Percentiles rank a stretch among this genome's conserved stretches.
These are phyloP conservation scores for Platycheirus albimanus DNA, from an alignment of 2,888 invertebrate species.

Conservation along the genomic window DNA sequence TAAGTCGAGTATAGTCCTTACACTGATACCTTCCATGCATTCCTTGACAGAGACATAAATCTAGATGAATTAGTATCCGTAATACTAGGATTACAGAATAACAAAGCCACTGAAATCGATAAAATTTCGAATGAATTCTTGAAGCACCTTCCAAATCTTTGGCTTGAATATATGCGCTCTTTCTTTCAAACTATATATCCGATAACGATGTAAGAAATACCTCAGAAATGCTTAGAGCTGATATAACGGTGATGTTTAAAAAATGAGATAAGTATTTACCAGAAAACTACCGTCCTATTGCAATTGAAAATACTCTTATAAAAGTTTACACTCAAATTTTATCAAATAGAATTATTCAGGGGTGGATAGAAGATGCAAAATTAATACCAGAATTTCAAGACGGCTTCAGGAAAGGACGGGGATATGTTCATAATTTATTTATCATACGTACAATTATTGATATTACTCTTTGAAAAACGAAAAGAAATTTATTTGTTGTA, in stretches of 20 bases:
- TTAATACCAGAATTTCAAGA: not conserved
- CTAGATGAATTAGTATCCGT: too few species aligned
- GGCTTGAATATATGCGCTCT: not conserved
- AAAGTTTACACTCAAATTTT: not conserved
- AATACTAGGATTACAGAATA: too few species aligned
- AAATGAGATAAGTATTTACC: not conserved
- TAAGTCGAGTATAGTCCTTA: too few species aligned
- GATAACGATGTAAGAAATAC: not conserved
- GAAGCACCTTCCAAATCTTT: not conserved
- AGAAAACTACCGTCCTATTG: slow-evolving; percentile 9
- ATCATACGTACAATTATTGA: not conserved
- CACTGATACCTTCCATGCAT: too few species aligned
- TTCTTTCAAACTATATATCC: not conserved
- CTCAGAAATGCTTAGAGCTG: not conserved
- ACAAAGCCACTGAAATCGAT: too few species aligned
- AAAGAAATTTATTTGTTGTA: too few species aligned
- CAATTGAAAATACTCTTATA: not conserved
- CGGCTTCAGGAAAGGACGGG: not conserved
- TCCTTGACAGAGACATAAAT: too few species aligned
- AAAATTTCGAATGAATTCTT: too few species aligned
- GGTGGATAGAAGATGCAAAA: not conserved
- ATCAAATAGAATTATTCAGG: not conserved
- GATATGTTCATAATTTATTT: not conserved
- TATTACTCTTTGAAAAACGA: too few species aligned
- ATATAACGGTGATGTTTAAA: not conserved